phyloP scores from a whole-genome alignment of 2,888 invertebrate genomes.

The Hyalella azteca region DNA sequence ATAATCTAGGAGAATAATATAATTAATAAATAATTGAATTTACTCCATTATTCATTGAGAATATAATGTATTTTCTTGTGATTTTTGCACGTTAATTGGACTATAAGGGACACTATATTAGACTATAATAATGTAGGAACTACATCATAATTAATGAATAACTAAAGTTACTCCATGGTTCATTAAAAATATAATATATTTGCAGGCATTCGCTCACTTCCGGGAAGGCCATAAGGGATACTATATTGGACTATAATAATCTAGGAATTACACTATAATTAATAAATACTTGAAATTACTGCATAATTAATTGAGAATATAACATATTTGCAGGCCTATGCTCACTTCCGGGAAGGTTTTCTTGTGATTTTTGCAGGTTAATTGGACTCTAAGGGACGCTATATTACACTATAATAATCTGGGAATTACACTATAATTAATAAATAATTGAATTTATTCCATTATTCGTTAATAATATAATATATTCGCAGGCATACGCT shows the following conservation, averaged over 20 bases:
- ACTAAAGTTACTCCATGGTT: background rate
- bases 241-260: no score
- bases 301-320: no score
- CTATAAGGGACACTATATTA: no score
- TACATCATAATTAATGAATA: background rate
- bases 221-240: no score
- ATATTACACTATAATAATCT: background rate
- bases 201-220: conserved; percentile 13
- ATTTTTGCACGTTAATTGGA: no score
- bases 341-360: background rate
- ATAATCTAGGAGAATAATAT: background rate
- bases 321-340: background rate
- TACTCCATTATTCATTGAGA: background rate
- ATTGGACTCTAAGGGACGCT: no score
- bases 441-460: background rate
- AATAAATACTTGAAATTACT: no score
- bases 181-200: background rate
- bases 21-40: background rate
- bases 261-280: no score
- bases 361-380: no score
- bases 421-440: background rate
- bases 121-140: background rate
- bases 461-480: background rate
- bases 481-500: background rate
- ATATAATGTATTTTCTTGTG: no score